A percentile compares a stretch with the other conserved stretches of the same genome.
Evolutionary conservation across 2,113 vertebrate genomes (phyloP).

Genomic region (Lophius piscatorius): DNA sequence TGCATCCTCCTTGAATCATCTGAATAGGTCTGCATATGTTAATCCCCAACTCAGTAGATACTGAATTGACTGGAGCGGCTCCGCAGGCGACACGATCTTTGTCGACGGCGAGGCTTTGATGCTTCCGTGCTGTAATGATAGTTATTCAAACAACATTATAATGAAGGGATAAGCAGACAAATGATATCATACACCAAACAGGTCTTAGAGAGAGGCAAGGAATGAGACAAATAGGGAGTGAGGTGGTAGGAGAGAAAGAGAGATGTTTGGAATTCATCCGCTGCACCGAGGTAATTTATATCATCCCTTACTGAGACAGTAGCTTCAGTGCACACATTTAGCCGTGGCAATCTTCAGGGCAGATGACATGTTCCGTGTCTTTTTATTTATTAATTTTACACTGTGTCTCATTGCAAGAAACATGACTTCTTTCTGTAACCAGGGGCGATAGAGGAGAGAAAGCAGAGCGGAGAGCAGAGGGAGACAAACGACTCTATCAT

Average conservation of each 20-base stretch:
- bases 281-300: constrained; percentile 72
- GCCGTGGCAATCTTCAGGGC: constrained; percentile 78
- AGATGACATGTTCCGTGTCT: constrained; percentile 73
- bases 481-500: constrained; percentile 78
- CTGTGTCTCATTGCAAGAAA: constrained; percentile 74
- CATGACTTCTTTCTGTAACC: constrained; percentile 75
- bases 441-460: constrained; percentile 68
- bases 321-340: constrained; percentile 69
- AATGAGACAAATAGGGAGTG: constrained; percentile 44
- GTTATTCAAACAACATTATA: constrained; percentile 78
- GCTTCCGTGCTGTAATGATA: constrained; percentile 72
- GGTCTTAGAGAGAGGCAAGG: constrained; percentile 62
- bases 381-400: constrained; percentile 81
- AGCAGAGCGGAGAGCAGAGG: constrained; percentile 61
- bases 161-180: constrained; percentile 70
- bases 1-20: constrained; percentile 62
- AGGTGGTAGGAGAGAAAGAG: constrained; percentile 28
- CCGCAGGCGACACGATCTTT: constrained; percentile 61
- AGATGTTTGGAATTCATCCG: constrained; percentile 71
- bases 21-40: constrained; percentile 74
- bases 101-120: constrained; percentile 67
- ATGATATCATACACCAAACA: constrained; percentile 72
- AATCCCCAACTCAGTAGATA: constrained; percentile 69
- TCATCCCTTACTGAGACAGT: constrained; percentile 65
- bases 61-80: constrained; percentile 69